phyloP scores from a whole-genome alignment of 2,888 invertebrate genomes.

The Cephalotes varians region DNA sequence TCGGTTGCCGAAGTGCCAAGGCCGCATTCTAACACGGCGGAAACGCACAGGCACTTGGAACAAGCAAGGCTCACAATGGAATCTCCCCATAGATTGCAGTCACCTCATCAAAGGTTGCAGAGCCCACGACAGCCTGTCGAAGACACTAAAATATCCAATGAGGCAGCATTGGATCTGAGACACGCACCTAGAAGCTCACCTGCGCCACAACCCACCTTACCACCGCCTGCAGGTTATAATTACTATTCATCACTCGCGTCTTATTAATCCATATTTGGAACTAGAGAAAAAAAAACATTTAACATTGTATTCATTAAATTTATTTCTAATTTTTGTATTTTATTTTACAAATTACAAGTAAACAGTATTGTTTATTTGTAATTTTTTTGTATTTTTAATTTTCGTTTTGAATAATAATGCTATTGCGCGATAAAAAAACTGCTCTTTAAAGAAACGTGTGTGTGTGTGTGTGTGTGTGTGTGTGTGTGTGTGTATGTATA shows the following conservation, averaged over 20 bases:
- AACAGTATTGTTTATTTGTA: background rate
- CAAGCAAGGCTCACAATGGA: constrained; percentile 83
- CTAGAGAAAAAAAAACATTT: background rate
- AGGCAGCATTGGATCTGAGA: constrained; percentile 82
- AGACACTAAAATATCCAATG: constrained; percentile 79
- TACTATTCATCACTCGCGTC: background rate
- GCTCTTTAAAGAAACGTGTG: background rate
- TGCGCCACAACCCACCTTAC: constrained; percentile 78
- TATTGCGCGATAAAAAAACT: background rate
- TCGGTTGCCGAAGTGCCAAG: constrained; percentile 80
- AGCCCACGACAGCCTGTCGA: constrained; percentile 82
- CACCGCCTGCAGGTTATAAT: constrained; percentile 79
- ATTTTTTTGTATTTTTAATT: background rate
- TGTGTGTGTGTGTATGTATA: too few species aligned
- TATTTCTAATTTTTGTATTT: background rate
- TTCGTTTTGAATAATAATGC: background rate
- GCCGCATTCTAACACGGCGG: constrained; percentile 80
- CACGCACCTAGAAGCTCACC: constrained; percentile 83
- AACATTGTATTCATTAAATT: background rate
- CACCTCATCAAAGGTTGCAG: constrained; percentile 83
- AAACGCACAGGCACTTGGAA: constrained; percentile 80
- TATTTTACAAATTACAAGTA: background rate
- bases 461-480: too few species aligned
- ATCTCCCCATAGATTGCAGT: constrained; percentile 82
- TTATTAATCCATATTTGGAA: background rate